A percentile compares a stretch with the other conserved stretches of the same genome.
phyloP scores from a whole-genome alignment of 2,797 vertebrate species.

The Catharus ustulatus region DNA sequence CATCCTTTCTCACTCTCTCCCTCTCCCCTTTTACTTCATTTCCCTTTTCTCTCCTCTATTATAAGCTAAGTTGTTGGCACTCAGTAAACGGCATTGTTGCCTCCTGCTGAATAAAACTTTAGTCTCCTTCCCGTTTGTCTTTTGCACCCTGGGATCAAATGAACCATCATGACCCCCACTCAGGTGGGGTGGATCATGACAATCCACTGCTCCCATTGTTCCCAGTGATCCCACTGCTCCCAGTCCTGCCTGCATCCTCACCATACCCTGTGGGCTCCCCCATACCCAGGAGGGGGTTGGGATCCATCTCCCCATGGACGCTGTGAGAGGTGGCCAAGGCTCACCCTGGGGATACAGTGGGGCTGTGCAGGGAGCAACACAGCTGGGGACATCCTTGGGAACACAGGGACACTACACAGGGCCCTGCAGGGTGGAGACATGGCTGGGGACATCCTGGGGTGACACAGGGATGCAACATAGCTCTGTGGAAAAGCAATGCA shows the following conservation, averaged over 20 bases:
- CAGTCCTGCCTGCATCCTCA: not conserved
- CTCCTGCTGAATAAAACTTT: too few relatives aligned
- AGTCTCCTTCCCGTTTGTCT: too few relatives aligned
- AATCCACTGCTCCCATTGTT: not conserved
- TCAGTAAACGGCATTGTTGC: too few relatives aligned
- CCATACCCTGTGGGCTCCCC: fast-evolving
- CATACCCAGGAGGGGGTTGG: fast-evolving
- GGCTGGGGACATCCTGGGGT: not conserved
- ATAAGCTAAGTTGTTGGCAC: too few relatives aligned
- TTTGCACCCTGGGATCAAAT: too few relatives aligned
- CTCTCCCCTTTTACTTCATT: too few relatives aligned
- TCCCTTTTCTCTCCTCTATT: too few relatives aligned
- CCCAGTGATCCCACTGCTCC: not conserved
- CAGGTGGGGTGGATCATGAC: too few relatives aligned
- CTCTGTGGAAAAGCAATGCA: not conserved
- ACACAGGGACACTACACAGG: not conserved
- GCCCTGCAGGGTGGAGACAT: not conserved
- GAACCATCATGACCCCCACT: too few relatives aligned
- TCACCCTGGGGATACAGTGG: fast-evolving
- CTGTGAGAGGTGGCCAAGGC: not conserved
- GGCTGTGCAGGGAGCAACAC: not conserved
- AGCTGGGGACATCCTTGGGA: not conserved
- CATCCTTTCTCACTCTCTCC: too few relatives aligned
- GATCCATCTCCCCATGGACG: not conserved
- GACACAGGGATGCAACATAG: not conserved